Conservation (phyloP, 2,113 vertebrate species). For the Hippopotamus amphibius region DNA sequence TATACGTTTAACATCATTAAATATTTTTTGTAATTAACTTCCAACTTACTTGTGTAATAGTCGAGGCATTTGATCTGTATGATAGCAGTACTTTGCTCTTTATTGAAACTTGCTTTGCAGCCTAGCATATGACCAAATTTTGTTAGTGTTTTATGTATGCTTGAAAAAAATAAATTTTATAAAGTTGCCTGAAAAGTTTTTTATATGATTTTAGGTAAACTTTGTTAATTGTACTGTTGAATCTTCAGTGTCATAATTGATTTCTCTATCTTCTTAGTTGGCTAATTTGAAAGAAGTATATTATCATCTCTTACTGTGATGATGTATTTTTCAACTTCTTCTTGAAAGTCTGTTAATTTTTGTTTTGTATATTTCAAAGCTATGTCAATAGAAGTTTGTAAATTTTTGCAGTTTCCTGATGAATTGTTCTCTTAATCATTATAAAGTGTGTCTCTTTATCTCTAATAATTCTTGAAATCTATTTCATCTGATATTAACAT, state of each 20-base stretch:
- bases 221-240: neutral
- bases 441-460: neutral
- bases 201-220: neutral
- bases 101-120: neutral
- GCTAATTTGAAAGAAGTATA: neutral
- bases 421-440: neutral
- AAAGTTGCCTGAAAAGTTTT: neutral
- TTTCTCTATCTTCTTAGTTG: neutral
- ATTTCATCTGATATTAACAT: neutral
- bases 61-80: neutral
- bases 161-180: neutral
- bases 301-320: neutral
- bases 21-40: neutral
- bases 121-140: neutral
- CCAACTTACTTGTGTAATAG: neutral
- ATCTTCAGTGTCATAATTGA: neutral
- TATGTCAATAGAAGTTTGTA: neutral
- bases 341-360: conserved; percentile 1
- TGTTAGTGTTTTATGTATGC: neutral
- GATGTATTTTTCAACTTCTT: neutral
- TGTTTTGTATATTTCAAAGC: neutral
- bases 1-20: neutral
- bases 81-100: neutral
- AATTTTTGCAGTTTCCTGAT: neutral
- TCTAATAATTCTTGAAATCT: conserved; percentile 32